These are phyloP conservation scores for Artibeus jamaicensis DNA, from an alignment of 2,797 vertebrate genomes.

Conservation along the genomic window DNA sequence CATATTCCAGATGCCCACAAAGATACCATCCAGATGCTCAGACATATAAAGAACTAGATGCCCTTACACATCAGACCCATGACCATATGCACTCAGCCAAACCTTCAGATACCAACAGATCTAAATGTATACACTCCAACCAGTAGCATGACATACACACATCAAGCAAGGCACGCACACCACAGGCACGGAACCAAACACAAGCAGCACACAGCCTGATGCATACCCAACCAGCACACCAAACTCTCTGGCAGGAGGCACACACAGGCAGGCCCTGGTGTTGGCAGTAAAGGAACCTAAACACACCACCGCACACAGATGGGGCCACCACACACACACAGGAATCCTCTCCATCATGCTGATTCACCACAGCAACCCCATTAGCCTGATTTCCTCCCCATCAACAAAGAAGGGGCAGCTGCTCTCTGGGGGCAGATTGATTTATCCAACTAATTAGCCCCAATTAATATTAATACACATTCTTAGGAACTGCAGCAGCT, in stretches of 20 bases:
- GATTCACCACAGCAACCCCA: constrained; percentile 79
- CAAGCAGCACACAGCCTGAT: background rate
- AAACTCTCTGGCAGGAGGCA: background rate
- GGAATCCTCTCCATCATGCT: constrained; percentile 85
- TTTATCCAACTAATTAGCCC: constrained; percentile 79
- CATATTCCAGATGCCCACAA: background rate
- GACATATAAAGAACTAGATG: background rate
- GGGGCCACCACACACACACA: background rate
- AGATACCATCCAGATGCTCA: background rate
- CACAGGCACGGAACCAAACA: background rate
- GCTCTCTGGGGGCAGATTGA: constrained; percentile 81
- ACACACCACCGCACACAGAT: background rate
- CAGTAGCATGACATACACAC: background rate
- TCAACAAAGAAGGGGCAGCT: constrained; percentile 77
- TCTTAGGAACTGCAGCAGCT: constrained; percentile 57
- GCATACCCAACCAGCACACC: background rate
- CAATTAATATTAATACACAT: constrained; percentile 80
- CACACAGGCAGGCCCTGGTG: background rate
- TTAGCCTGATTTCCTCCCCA: constrained; percentile 88
- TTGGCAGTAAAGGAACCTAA: background rate
- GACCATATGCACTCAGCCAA: background rate
- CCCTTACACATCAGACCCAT: background rate
- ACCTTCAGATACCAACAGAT: background rate
- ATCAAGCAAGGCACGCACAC: background rate
- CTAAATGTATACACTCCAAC: background rate